Base-by-base conservation (phyloP, 2,113 vertebrate genomes). In the Pelusios castaneus region DNA sequence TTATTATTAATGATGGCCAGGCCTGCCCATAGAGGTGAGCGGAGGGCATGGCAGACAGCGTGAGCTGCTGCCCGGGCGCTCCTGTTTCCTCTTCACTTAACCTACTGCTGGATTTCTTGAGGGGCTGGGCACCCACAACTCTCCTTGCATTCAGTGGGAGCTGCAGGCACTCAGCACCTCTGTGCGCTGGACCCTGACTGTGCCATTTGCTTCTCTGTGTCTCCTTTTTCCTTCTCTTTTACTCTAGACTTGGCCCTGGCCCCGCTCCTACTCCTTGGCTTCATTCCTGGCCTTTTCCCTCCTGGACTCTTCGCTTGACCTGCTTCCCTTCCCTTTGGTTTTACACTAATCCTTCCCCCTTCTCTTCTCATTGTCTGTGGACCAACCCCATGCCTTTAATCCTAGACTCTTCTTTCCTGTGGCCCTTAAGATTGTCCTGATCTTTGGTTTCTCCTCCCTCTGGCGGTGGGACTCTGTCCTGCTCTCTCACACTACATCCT, bases 171-270 rank as follows among this genome's bases (percentile, higher is more conserved):
- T 67, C 34, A n/a, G 63, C 63, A 19, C 60, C 29, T 34, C 11
- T 34, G 31, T 9, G 31, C 63, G 19, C 17, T n/a, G 82, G 80
- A 56, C 60, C 75, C 38, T 24, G 82, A 80, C 75, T 89, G n/a
- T 67, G 81, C 81, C 92, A 73, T 73, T 79, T 82, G 90, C 83
- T 95, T 52, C 12, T 82, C 91, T 89, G 87, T 87, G 82, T 56
- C 91, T 95, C 60, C 54, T 38, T 84, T 54, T 79, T 84, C 60
- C 82, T 88, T 84, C 58, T 82, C 76, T 93, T 38, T n/a, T 22
- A 29, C 51, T 78, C 93, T 78, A 56, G 80, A 10, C 87, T 47
- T 34, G 34, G 4, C 58, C 80, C 49, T 60, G 31, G 38, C 31
- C 51, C 8, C 31, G 24, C 34, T 83, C 21, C 83, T 60, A 24